These are phyloP conservation scores for Aphodius granarius DNA, from an alignment of 2,888 invertebrate genomes.

Conservation along the genomic window DNA sequence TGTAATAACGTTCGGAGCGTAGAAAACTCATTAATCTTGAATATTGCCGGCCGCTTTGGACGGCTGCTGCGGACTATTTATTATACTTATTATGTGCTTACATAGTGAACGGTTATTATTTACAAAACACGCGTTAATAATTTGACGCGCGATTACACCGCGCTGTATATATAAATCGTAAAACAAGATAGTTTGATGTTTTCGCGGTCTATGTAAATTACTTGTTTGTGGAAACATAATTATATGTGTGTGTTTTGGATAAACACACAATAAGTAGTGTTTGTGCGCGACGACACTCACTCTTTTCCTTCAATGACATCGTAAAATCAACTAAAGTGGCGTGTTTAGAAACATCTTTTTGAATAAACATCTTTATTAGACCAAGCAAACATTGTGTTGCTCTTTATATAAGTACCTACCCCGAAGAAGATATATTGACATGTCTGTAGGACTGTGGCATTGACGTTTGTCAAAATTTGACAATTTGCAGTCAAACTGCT, in stretches of 20 bases:
- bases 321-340: too few species aligned
- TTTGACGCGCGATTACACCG: slow-evolving; percentile 17
- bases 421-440: too few species aligned
- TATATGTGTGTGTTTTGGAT: slow-evolving; percentile 7
- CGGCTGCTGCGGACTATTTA: not conserved
- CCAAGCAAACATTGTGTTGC: too few species aligned
- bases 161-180: slow-evolving; percentile 11
- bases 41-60: not conserved
- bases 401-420: too few species aligned
- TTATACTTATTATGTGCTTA: not conserved
- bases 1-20: not conserved
- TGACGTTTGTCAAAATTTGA: too few species aligned
- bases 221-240: slow-evolving; percentile 12
- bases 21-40: not conserved
- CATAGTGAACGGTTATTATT: not conserved
- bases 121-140: slow-evolving; percentile 9
- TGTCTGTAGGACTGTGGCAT: too few species aligned
- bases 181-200: slow-evolving; percentile 11
- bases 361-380: too few species aligned
- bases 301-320: too few species aligned
- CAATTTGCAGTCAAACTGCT: too few species aligned
- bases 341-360: too few species aligned
- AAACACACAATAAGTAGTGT: too few species aligned
- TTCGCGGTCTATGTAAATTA: slow-evolving; percentile 14
- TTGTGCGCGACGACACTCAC: too few species aligned